Evolutionary conservation across 2,797 vertebrate species (phyloP).

Genomic region (Jordanella pulchra): DNA sequence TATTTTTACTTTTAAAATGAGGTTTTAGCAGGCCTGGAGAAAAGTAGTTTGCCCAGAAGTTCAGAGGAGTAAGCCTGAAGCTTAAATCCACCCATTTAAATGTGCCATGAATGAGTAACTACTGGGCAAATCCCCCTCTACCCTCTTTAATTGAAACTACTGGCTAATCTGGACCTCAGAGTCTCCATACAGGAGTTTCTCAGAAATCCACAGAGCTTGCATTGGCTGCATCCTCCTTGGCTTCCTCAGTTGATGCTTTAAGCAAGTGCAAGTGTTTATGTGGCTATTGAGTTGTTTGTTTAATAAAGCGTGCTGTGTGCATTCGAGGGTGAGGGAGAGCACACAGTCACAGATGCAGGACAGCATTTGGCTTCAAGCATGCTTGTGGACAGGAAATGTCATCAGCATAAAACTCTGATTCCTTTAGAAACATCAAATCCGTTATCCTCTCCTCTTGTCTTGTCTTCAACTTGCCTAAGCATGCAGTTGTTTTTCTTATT

Average conservation of each 20-base stretch:
- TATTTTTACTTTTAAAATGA: conserved; percentile 1
- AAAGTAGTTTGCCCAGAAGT: conserved; percentile 41
- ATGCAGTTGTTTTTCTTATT: conserved; percentile 3
- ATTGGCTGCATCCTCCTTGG: conserved; percentile 22
- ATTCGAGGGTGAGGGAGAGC: conserved; percentile 21
- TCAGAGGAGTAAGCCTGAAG: conserved; percentile 44
- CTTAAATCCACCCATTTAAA: conserved; percentile 41
- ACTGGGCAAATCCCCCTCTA: conserved; percentile 46
- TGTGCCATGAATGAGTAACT: conserved; percentile 57
- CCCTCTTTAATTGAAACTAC: conserved; percentile 60
- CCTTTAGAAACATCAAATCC: conserved; percentile 32
- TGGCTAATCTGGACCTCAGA: conserved; percentile 34
- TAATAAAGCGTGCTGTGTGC: conserved; percentile 55
- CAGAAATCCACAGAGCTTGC: conserved; percentile 31
- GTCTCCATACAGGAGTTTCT: conserved; percentile 44
- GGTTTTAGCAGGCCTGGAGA: conserved; percentile 25
- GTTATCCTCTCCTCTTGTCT: conserved; percentile 7
- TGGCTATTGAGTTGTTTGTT: conserved; percentile 62
- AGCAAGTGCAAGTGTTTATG: conserved; percentile 45
- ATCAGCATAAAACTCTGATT: conserved; percentile 45
- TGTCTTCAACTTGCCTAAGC: conserved; percentile 7
- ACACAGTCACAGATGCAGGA: conserved; percentile 50
- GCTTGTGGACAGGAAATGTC: conserved; percentile 46
- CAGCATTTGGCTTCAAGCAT: conserved; percentile 23
- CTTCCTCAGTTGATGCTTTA: conserved; percentile 23